These are phyloP conservation scores for Drosophila austrosaltans DNA, from an alignment of 2,888 invertebrate genomes.

Conservation along the genomic window DNA sequence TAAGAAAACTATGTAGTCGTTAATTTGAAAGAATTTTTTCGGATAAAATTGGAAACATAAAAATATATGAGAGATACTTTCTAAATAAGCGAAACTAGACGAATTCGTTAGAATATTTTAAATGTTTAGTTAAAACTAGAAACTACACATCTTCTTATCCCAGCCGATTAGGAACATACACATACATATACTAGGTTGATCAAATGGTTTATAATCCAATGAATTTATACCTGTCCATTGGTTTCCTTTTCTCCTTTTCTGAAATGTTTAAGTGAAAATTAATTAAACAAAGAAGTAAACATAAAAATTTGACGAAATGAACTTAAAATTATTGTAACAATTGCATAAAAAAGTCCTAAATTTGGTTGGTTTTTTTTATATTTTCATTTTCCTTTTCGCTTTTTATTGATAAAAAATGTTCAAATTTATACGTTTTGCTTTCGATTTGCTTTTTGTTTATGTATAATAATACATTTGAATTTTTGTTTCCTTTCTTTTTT, in stretches of 20 bases:
- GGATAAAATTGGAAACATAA: too few species aligned
- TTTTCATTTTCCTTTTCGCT: constrained; percentile 51
- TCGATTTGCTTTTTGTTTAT: constrained; percentile 39
- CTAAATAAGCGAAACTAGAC: too few species aligned
- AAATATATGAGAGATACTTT: too few species aligned
- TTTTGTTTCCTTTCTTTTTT: constrained; percentile 35
- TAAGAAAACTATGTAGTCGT: too few species aligned
- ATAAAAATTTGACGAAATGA: neutral
- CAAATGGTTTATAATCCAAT: neutral
- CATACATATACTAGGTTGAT: too few species aligned
- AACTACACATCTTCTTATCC: too few species aligned
- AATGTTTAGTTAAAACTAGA: too few species aligned
- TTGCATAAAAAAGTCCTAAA: constrained; percentile 12
- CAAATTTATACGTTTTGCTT: constrained; percentile 65
- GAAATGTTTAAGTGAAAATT: neutral
- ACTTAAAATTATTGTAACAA: neutral
- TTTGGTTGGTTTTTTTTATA: constrained; percentile 32
- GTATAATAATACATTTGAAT: constrained; percentile 74
- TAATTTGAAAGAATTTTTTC: too few species aligned
- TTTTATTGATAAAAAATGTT: constrained; percentile 77
- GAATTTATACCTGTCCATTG: neutral
- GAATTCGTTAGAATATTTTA: too few species aligned
- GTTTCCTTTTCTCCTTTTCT: neutral
- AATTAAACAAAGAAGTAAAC: neutral
- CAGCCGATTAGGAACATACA: too few species aligned